phyloP scores from a whole-genome alignment of 2,888 invertebrate genomes.

The Adelognathus sp. region DNA sequence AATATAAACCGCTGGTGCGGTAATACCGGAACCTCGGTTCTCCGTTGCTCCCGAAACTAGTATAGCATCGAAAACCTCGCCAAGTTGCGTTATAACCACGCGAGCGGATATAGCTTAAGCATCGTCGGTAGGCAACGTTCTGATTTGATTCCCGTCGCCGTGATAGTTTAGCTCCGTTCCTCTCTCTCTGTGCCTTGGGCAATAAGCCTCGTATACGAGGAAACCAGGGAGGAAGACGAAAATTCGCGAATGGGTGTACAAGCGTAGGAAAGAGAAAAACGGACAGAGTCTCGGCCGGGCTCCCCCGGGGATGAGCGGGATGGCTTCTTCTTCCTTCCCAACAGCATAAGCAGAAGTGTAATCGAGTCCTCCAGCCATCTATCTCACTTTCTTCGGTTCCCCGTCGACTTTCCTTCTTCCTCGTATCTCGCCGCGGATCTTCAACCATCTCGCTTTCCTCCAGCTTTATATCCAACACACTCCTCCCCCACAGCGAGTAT shows the following conservation, averaged over 20 bases:
- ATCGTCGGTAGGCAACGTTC: constrained; percentile 26
- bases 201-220: neutral
- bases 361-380: constrained; percentile 47
- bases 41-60: neutral
- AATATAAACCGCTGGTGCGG: constrained; percentile 37
- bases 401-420: constrained; percentile 15
- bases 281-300: constrained; percentile 56
- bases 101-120: constrained; percentile 1
- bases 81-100: neutral
- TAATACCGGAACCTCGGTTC: constrained; percentile 34
- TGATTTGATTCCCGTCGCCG: constrained; percentile 35
- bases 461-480: constrained; percentile 23
- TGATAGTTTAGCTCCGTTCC: constrained; percentile 22
- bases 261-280: constrained; percentile 32
- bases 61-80: neutral
- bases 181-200: neutral
- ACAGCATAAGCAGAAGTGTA: constrained; percentile 63
- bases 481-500: neutral
- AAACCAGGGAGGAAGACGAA: neutral
- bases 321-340: constrained; percentile 74
- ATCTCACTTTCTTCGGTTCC: constrained; percentile 26
- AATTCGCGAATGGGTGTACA: neutral
- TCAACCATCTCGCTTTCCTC: constrained; percentile 15
- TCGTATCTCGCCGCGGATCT: neutral
- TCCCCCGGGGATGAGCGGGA: constrained; percentile 72